phyloP scores from a whole-genome alignment of 2,113 vertebrate genomes.

The Acinonyx jubatus region DNA sequence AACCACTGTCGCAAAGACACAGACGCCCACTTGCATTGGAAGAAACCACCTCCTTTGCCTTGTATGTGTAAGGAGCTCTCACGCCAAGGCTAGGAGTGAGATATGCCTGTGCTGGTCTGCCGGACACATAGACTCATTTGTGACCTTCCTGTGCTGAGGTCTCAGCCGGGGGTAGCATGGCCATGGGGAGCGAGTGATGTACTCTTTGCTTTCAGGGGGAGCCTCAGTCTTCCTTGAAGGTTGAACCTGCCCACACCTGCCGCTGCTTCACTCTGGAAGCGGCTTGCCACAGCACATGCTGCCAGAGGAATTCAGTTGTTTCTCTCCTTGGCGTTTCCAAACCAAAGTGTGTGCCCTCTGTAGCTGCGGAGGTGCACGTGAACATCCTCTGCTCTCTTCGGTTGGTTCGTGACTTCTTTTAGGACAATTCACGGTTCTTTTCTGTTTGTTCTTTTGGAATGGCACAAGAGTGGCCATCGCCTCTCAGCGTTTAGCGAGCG shows the following conservation, averaged over 20 bases:
- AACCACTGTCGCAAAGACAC: not conserved
- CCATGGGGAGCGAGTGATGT: fast-evolving
- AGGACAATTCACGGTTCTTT: not conserved
- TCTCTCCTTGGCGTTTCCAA: conserved; percentile 59
- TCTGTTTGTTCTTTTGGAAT: not conserved
- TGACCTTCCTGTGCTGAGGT: fast-evolving
- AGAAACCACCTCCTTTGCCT: not conserved
- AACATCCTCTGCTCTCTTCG: not conserved
- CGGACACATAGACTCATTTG: fast-evolving
- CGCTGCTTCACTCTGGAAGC: conserved; percentile 16
- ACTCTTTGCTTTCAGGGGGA: too few species aligned
- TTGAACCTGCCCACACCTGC: not conserved
- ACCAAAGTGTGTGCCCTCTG: conserved; percentile 59
- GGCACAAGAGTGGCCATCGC: not conserved
- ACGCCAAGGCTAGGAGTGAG: fast-evolving
- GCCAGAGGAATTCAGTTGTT: conserved; percentile 25
- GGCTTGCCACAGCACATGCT: conserved; percentile 34
- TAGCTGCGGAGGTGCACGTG: not conserved
- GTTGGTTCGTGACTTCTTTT: not conserved
- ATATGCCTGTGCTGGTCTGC: not conserved
- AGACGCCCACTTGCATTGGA: fast-evolving
- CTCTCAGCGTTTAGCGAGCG: not conserved
- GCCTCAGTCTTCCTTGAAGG: not conserved
- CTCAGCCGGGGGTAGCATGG: not conserved
- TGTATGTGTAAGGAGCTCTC: not conserved